Evolutionary conservation across 2,113 vertebrate species (phyloP).

Genomic region (Stigmatopora argus): DNA sequence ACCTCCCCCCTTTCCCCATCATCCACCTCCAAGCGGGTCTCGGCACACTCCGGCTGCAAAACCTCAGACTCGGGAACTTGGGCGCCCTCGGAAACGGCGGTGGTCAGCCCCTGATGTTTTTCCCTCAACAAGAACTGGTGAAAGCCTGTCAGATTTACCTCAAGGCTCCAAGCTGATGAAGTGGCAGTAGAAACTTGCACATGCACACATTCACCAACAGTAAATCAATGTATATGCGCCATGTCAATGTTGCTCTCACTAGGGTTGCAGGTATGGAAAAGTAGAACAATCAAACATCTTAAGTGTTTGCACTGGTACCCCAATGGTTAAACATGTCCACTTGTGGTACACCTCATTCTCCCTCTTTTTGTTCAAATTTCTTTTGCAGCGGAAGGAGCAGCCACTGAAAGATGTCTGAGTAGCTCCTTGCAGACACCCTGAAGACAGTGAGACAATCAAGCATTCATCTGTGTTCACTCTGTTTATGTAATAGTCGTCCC

Average conservation of each 20-base stretch:
- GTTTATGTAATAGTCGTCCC: constrained; percentile 67
- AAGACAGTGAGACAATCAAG: constrained; percentile 74
- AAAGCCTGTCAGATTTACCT: constrained; percentile 70
- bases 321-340: constrained; percentile 27
- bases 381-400: constrained; percentile 35
- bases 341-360: constrained; percentile 6
- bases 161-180: constrained; percentile 72
- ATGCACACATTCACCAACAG: constrained; percentile 41
- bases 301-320: constrained; percentile 52
- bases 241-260: constrained; percentile 61
- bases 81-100: constrained; percentile 65
- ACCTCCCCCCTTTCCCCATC: constrained; percentile 44
- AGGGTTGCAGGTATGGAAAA: constrained; percentile 64
- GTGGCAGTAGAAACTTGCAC: constrained; percentile 66
- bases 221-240: constrained; percentile 61
- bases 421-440: constrained; percentile 60
- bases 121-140: constrained; percentile 41
- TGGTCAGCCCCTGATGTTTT: constrained; percentile 72
- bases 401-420: constrained; percentile 42
- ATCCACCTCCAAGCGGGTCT: constrained; percentile 20
- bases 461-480: constrained; percentile 69
- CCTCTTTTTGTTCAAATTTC: background rate
- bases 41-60: constrained; percentile 11
- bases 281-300: constrained; percentile 40
- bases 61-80: constrained; percentile 34